Conservation (phyloP, 2,888 invertebrate species). For the Atethmia centrago region DNA sequence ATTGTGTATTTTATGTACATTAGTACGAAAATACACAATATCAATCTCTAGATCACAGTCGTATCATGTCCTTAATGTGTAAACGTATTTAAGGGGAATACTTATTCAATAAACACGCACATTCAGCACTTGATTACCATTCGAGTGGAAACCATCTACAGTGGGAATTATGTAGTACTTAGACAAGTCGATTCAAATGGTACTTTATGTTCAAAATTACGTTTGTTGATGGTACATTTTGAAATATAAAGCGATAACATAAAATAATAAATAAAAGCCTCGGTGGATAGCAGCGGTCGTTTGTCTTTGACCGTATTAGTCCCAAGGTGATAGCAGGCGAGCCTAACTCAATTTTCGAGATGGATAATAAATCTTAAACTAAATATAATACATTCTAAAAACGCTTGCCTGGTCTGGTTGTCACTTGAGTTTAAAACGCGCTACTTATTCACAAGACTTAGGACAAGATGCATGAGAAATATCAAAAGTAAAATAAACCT, state of each 20-base stretch:
- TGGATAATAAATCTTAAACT: slow-evolving; percentile 16
- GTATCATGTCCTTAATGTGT: slow-evolving; percentile 36
- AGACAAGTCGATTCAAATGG: slow-evolving; percentile 29
- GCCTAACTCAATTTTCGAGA: slow-evolving; percentile 20
- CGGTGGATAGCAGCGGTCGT: background rate
- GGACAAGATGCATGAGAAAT: background rate
- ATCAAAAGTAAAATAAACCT: background rate
- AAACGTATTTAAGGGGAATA: slow-evolving; percentile 32
- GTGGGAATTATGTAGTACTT: slow-evolving; percentile 39
- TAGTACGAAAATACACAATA: slow-evolving; percentile 41
- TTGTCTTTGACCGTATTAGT: slow-evolving; percentile 37
- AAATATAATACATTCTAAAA: slow-evolving; percentile 14
- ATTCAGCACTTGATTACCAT: slow-evolving; percentile 35
- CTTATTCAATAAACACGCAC: slow-evolving; percentile 29
- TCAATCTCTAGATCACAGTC: slow-evolving; percentile 25
- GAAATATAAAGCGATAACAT: slow-evolving; percentile 17
- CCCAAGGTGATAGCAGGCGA: slow-evolving; percentile 18
- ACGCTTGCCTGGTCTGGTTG: background rate
- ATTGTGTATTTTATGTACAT: slow-evolving; percentile 42
- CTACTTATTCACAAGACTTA: background rate
- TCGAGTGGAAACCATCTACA: slow-evolving; percentile 33
- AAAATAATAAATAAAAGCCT: slow-evolving; percentile 30
- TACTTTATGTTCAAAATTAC: slow-evolving; percentile 26
- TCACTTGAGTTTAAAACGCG: slow-evolving; percentile 1
- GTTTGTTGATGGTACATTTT: slow-evolving; percentile 7